phyloP scores from a whole-genome alignment of 2,113 vertebrate species.

The Muntiacus muntjak region DNA sequence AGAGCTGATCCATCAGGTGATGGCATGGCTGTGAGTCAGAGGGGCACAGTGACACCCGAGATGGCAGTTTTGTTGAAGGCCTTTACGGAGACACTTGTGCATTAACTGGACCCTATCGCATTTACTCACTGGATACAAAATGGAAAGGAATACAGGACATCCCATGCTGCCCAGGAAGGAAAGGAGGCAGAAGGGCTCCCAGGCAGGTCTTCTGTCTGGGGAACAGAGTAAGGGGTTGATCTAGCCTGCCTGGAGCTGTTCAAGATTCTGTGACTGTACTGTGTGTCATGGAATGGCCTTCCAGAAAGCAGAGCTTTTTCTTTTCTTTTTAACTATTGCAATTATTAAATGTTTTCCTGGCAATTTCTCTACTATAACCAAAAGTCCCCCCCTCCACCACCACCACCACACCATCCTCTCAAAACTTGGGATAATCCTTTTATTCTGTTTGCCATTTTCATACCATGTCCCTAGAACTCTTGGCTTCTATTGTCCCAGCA shows the following conservation, averaged over 20 bases:
- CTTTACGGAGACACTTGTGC: neutral
- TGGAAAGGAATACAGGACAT: neutral
- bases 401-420: neutral
- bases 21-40: neutral
- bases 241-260: neutral
- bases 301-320: rapidly evolving
- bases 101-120: too few relatives aligned
- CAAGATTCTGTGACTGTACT: neutral
- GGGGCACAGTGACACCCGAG: neutral
- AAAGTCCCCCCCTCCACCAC: neutral
- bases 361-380: neutral
- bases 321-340: neutral
- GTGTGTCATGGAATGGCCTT: neutral
- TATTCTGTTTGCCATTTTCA: neutral
- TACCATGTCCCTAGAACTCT: neutral
- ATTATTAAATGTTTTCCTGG: neutral
- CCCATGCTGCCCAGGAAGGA: neutral
- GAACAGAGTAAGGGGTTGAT: neutral
- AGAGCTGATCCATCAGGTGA: neutral
- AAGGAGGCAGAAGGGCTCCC: neutral
- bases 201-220: rapidly evolving
- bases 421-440: neutral
- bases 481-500: neutral
- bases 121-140: neutral
- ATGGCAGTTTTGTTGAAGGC: neutral